Base-by-base conservation (phyloP, 2,888 invertebrate genomes). In the Aradus depressus region DNA sequence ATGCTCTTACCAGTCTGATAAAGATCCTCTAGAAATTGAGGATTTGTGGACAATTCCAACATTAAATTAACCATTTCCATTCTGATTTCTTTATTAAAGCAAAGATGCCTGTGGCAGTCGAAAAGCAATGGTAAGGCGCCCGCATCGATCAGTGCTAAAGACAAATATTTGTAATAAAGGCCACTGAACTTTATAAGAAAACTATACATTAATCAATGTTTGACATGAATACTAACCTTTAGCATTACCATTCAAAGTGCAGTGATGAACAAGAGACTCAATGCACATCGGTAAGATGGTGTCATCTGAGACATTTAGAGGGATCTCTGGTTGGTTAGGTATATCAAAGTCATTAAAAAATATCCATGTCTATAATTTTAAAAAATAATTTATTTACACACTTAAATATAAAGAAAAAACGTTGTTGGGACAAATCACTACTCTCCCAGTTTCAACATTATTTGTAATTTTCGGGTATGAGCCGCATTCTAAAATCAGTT, bases 251-350 rank as follows among this genome's bases (percentile, higher is more conserved):
- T 63, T 63, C 31, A 70, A 58, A 28, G 65, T 63, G 18, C 67
- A 66, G 60, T 72, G 70, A 60, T 72, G 72, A 14, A 69, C 56
- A 44, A 72, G 60, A 10, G 69, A 67, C 61, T 72, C 70, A 34
- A 72, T 59, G 59, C 70, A 70, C 45, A 67, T 59, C 38, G 67
- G 67, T 45, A 71, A 57, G n/a, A 70, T 56, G 44, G 68, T 66
- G 41, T 64, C 63, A 38, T 58, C 44, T 44, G 42, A 53, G 63
- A 64, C 42, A 32, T 44, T 42, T 3, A 52, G 5, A 2, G 54
- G 51, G 14, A 35, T 34, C 4, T 43, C 37, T 4, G 43, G 47
- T 37, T 32, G 44, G 3, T 47, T 48, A 37, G 37, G 38, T 18
- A 34, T 47, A 10, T 47, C 37, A 22, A 47, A 37, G 6, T 47